Conservation (phyloP, 2,113 vertebrate genomes). For the Oophaga pumilio region DNA sequence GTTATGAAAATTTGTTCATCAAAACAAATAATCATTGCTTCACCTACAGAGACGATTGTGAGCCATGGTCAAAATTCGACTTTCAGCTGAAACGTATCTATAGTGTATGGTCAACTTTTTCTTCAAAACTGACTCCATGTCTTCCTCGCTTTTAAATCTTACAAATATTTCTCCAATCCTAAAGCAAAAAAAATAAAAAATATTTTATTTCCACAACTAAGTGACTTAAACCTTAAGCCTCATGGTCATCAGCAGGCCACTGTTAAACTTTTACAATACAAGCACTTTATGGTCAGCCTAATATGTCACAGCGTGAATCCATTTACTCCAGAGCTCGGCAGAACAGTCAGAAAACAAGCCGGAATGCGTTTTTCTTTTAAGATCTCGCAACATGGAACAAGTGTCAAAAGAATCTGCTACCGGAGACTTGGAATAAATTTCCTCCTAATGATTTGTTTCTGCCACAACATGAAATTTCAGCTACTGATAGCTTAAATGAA, state of each 20-base stretch:
- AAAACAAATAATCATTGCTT: too few relatives aligned
- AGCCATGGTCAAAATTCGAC: too few relatives aligned
- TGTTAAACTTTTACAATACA: neutral
- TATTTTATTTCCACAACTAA: neutral
- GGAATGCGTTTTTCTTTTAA: constrained; percentile 16
- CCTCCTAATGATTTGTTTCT: constrained; percentile 18
- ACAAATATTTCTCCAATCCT: too few relatives aligned
- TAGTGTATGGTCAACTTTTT: too few relatives aligned
- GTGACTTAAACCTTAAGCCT: neutral
- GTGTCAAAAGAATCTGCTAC: neutral
- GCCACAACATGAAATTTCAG: constrained; percentile 3
- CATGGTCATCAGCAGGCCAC: neutral
- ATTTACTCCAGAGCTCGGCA: neutral
- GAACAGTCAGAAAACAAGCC: constrained; percentile 4
- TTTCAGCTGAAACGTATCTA: too few relatives aligned
- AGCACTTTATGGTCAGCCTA: constrained; percentile 11
- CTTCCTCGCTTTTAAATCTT: too few relatives aligned
- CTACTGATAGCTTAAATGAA: constrained; percentile 11
- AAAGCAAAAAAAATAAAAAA: too few relatives aligned
- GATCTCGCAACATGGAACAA: constrained; percentile 19
- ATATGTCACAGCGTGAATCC: constrained; percentile 24
- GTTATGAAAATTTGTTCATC: too few relatives aligned
- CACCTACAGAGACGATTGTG: too few relatives aligned
- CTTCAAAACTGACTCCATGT: too few relatives aligned
- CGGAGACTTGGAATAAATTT: constrained; percentile 5